Evolutionary conservation across 2,797 vertebrate genomes (phyloP).

Genomic region (Anolis apletophallus): DNA sequence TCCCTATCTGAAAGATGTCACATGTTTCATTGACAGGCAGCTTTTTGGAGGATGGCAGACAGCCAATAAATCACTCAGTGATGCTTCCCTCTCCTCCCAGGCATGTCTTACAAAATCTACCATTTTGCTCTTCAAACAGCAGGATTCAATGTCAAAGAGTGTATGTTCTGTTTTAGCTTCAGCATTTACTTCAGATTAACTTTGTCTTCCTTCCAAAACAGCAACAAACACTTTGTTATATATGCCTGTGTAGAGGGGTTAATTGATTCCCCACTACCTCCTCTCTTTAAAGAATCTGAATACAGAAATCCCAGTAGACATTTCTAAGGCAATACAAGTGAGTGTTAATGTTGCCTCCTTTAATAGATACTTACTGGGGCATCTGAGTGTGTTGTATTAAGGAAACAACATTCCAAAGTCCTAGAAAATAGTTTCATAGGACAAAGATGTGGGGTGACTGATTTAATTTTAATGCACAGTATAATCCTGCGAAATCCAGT

Average conservation of each 20-base stretch:
- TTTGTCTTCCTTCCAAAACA: background rate
- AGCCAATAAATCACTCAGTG: slow-evolving; percentile 64
- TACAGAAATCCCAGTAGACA: slow-evolving; percentile 18
- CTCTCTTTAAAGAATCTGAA: slow-evolving; percentile 27
- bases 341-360: background rate
- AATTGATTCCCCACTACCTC: slow-evolving; percentile 52
- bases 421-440: background rate
- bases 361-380: background rate
- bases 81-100: slow-evolving; percentile 30
- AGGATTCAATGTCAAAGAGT: slow-evolving; percentile 49
- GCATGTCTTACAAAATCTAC: slow-evolving; percentile 44
- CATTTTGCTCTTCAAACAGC: slow-evolving; percentile 21
- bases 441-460: background rate
- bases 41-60: slow-evolving; percentile 49
- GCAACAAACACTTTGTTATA: background rate
- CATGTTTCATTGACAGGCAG: slow-evolving; percentile 58
- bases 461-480: background rate
- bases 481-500: background rate
- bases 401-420: background rate
- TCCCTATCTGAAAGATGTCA: slow-evolving; percentile 61
- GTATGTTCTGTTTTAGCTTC: slow-evolving; percentile 56
- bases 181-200: slow-evolving; percentile 25
- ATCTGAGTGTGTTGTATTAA: background rate
- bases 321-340: slow-evolving; percentile 11
- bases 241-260: slow-evolving; percentile 21